Evolutionary conservation across 2,797 vertebrate species (phyloP).

Genomic region (Serranus cabrilla): DNA sequence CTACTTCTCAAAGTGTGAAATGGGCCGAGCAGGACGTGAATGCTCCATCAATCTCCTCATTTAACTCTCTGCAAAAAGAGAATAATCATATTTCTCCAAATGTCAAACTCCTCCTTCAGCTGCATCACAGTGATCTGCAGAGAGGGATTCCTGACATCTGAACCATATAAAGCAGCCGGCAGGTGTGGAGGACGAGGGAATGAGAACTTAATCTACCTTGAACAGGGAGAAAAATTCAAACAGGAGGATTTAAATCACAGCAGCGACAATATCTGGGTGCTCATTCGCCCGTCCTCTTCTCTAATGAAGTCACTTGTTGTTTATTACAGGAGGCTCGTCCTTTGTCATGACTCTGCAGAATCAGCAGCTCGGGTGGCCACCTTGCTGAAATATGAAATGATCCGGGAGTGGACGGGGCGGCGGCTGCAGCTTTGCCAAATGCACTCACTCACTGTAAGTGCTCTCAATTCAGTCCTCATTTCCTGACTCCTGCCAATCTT

Average conservation of each 20-base stretch:
- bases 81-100: background rate
- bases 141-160: conserved; percentile 4
- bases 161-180: background rate
- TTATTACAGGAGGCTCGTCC: conserved; percentile 19
- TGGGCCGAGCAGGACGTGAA: too few species aligned
- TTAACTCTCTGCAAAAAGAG: background rate
- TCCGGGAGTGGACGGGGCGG: conserved; percentile 27
- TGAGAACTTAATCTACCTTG: conserved; percentile 30
- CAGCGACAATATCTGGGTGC: background rate
- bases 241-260: conserved; percentile 26
- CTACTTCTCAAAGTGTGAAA: too few species aligned
- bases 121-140: conserved; percentile 1
- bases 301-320: conserved; percentile 22
- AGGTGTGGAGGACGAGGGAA: conserved; percentile 11
- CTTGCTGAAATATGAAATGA: conserved; percentile 60
- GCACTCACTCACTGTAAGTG: conserved; percentile 70
- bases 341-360: conserved; percentile 60
- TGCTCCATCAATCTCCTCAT: background rate
- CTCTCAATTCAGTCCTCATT: conserved; percentile 60
- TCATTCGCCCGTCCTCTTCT: background rate
- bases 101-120: conserved; percentile 2
- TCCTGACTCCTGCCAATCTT: conserved; percentile 68
- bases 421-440: conserved; percentile 61
- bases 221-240: conserved; percentile 27
- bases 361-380: conserved; percentile 36